phyloP scores from a whole-genome alignment of 2,888 invertebrate genomes.

The Acrobasis consociella region DNA sequence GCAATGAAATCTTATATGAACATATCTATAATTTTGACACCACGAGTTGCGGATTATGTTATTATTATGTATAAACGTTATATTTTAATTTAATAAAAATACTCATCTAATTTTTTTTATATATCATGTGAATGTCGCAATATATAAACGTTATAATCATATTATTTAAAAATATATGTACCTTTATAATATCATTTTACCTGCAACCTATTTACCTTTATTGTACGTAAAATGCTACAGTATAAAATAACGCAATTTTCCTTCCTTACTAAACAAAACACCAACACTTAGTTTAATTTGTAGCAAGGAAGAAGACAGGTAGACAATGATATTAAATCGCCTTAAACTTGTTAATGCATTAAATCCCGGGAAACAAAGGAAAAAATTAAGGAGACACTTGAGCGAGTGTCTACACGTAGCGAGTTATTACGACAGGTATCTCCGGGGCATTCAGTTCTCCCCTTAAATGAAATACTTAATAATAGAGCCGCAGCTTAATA shows the following conservation, averaged over 20 bases:
- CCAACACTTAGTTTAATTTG: constrained; percentile 33
- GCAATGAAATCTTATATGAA: too few species aligned
- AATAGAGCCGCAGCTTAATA: constrained; percentile 65
- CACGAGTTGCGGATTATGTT: background rate
- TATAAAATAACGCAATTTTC: too few species aligned
- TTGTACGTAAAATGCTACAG: too few species aligned
- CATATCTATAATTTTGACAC: background rate
- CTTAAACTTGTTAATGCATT: constrained; percentile 50
- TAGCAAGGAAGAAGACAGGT: constrained; percentile 33
- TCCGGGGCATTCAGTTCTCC: constrained; percentile 61
- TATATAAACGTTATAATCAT: too few species aligned
- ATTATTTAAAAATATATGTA: background rate
- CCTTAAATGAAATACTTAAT: constrained; percentile 77
- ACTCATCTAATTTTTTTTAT: too few species aligned
- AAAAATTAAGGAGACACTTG: constrained; percentile 51
- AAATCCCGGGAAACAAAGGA: constrained; percentile 60
- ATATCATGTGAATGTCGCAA: too few species aligned
- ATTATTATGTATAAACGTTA: too few species aligned
- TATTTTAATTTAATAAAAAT: too few species aligned
- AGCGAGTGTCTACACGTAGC: constrained; percentile 52
- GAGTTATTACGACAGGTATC: constrained; percentile 77
- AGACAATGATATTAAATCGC: constrained; percentile 42
- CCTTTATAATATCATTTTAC: background rate
- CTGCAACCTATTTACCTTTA: too few species aligned
- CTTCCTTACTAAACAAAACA: background rate